Conservation (phyloP, 2,113 vertebrate species). For the Neolamprologus toae region DNA sequence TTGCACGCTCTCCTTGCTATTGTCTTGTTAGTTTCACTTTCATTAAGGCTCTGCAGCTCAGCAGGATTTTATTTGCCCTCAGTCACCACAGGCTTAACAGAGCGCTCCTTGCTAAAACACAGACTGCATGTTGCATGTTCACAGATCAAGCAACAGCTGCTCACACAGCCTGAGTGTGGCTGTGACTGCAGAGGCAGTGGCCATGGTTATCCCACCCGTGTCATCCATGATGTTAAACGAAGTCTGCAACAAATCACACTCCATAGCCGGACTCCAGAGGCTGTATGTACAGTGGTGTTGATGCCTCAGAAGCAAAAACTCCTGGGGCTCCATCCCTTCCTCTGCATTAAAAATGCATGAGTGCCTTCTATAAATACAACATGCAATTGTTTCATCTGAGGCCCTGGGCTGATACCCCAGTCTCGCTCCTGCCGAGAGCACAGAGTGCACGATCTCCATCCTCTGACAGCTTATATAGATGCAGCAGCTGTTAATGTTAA, state of each 20-base stretch:
- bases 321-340: slow-evolving; percentile 36
- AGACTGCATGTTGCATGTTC: background rate
- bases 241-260: slow-evolving; percentile 7
- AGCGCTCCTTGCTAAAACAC: background rate
- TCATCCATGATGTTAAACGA: background rate
- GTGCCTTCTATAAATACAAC: slow-evolving; percentile 70
- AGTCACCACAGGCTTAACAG: background rate
- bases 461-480: background rate
- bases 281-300: background rate
- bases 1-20: background rate
- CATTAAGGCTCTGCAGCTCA: background rate
- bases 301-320: slow-evolving; percentile 40
- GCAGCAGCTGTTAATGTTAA: background rate
- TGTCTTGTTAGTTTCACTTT: background rate
- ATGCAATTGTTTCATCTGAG: slow-evolving; percentile 64
- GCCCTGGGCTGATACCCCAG: slow-evolving; percentile 22
- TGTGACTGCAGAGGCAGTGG: background rate
- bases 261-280: slow-evolving; percentile 9
- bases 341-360: slow-evolving; percentile 70
- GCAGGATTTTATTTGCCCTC: background rate
- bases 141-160: background rate
- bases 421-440: slow-evolving; percentile 18
- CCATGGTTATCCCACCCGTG: background rate
- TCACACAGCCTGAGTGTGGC: background rate
- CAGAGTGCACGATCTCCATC: background rate